These are phyloP conservation scores for Zeus faber DNA, from an alignment of 2,113 vertebrate genomes.

Conservation along the genomic window DNA sequence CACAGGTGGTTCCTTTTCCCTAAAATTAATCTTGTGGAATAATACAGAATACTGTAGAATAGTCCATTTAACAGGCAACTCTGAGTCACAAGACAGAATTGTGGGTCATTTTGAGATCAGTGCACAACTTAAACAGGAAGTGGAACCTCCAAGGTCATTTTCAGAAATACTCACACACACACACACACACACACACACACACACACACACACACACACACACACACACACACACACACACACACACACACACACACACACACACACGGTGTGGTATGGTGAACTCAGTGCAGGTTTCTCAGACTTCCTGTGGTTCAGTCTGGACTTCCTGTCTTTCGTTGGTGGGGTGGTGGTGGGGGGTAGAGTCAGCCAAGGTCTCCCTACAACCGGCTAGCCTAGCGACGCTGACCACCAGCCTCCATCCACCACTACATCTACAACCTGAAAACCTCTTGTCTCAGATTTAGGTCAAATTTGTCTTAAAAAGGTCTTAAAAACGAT, in stretches of 20 bases:
- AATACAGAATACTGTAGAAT: constrained; percentile 33
- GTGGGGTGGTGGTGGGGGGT: too few relatives aligned
- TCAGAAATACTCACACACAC: too few relatives aligned
- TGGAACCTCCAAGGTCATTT: constrained; percentile 26
- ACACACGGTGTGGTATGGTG: constrained; percentile 13
- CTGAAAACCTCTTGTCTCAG: too few relatives aligned
- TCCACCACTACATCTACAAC: too few relatives aligned
- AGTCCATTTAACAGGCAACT: not conserved
- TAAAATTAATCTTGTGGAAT: constrained; percentile 20
- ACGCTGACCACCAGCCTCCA: too few relatives aligned
- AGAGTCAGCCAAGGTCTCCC: constrained; percentile 41
- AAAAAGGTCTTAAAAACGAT: too few relatives aligned
- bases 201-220: not conserved
- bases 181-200: not conserved
- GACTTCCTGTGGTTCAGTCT: constrained; percentile 55
- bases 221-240: not conserved
- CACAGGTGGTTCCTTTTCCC: too few relatives aligned
- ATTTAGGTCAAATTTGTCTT: too few relatives aligned
- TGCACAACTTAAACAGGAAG: constrained; percentile 44
- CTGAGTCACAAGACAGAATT: constrained; percentile 2
- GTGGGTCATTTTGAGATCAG: too few relatives aligned
- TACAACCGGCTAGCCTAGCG: constrained; percentile 24
- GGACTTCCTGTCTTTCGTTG: constrained; percentile 56
- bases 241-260: not conserved
- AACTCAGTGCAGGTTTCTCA: constrained; percentile 43